A percentile compares a stretch with the other conserved stretches of the same genome.
phyloP scores from a whole-genome alignment of 2,113 vertebrate genomes.

The Zosterops japonicus region DNA sequence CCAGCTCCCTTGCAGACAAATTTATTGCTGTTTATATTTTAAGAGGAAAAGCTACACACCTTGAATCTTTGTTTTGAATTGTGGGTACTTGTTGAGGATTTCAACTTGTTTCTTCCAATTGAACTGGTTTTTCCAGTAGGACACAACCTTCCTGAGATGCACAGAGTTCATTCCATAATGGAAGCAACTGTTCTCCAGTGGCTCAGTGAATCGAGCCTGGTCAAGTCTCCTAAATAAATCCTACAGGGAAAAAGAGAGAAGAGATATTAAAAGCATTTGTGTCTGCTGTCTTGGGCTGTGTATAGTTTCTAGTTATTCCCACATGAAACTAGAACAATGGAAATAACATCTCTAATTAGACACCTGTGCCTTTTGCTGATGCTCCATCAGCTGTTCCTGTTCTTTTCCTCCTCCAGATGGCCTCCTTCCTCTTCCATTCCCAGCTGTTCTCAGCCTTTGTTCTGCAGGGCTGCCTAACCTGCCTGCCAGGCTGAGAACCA shows the following conservation, averaged over 20 bases:
- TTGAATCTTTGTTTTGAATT: constrained; percentile 84
- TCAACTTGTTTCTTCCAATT: constrained; percentile 80
- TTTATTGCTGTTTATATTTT: not conserved
- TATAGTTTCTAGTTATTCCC: not conserved
- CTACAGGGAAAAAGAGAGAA: constrained; percentile 14
- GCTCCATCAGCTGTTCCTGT: not conserved
- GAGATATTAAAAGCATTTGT: not conserved
- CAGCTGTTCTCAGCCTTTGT: constrained; percentile 3
- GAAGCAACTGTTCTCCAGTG: constrained; percentile 74
- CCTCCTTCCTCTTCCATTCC: constrained; percentile 20
- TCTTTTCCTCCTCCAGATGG: constrained; percentile 14
- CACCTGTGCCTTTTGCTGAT: not conserved
- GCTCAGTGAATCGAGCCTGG: constrained; percentile 58
- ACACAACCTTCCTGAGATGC: constrained; percentile 71
- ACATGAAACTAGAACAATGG: not conserved
- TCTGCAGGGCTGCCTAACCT: not conserved
- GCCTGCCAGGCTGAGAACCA: not conserved
- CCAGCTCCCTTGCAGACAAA: not conserved
- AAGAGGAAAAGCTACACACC: constrained; percentile 46
- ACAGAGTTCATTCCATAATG: constrained; percentile 73
- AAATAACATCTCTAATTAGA: not conserved
- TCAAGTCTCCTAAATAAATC: constrained; percentile 77
- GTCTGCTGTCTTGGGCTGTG: not conserved
- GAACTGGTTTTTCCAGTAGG: constrained; percentile 79
- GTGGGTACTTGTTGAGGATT: constrained; percentile 77